These are phyloP conservation scores for Phymatocera aterrima DNA, from an alignment of 2,888 invertebrate species.

Conservation along the genomic window DNA sequence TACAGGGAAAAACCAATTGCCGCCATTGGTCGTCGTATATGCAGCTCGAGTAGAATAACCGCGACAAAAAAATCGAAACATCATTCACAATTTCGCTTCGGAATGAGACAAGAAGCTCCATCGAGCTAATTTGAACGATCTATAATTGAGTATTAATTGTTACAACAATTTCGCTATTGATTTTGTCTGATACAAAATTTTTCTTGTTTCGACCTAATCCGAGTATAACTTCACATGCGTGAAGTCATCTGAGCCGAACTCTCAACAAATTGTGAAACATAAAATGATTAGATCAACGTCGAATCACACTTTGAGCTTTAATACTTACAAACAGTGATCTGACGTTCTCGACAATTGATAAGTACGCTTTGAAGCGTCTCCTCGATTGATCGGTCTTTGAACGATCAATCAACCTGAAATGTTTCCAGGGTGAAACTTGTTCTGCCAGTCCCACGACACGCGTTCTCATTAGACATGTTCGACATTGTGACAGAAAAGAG, in stretches of 20 bases:
- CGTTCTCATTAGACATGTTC: too few relatives aligned
- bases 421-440: background rate
- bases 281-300: conserved; percentile 1
- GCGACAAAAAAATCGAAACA: too few relatives aligned
- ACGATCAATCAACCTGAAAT: background rate
- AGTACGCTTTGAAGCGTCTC: background rate
- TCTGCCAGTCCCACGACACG: background rate
- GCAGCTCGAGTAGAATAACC: too few relatives aligned
- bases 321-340: background rate
- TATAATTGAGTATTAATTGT: too few relatives aligned
- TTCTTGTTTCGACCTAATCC: background rate
- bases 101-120: too few relatives aligned
- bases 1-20: too few relatives aligned
- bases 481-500: too few relatives aligned
- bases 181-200: too few relatives aligned
- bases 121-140: too few relatives aligned
- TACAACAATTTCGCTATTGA: too few relatives aligned
- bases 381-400: background rate
- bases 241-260: background rate
- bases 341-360: background rate
- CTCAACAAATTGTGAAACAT: background rate
- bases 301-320: conserved; percentile 19
- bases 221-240: background rate
- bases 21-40: too few relatives aligned
- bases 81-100: too few relatives aligned